Evolutionary conservation across 2,113 vertebrate species (phyloP).

Genomic region (Azemiops feae): DNA sequence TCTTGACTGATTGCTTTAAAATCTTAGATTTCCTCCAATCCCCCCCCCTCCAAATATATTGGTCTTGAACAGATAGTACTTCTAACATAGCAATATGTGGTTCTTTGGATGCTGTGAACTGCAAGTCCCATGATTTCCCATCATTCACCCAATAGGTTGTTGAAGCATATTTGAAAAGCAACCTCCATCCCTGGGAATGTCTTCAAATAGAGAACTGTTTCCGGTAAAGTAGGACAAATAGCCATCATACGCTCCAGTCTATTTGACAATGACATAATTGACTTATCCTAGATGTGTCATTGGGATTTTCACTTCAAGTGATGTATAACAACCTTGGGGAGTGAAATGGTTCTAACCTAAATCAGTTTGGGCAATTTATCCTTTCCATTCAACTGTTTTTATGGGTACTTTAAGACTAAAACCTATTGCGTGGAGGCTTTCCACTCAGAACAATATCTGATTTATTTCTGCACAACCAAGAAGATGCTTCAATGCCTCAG

Average conservation of each 20-base stretch:
- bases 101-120: not conserved
- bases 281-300: not conserved
- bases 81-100: not conserved
- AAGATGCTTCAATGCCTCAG: not conserved
- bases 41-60: not conserved
- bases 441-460: not conserved
- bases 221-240: not conserved
- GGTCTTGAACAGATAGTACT: not conserved
- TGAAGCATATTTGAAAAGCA: not conserved
- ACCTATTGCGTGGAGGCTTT: not conserved
- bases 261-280: not conserved
- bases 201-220: not conserved
- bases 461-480: not conserved
- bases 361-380: not conserved
- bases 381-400: not conserved
- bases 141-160: not conserved
- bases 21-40: not conserved
- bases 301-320: not conserved
- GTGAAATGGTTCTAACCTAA: not conserved
- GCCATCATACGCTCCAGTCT: not conserved
- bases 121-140: not conserved
- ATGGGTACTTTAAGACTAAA: not conserved
- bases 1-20: not conserved
- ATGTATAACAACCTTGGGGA: not conserved
- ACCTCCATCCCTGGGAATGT: not conserved